Conservation (phyloP, 2,888 invertebrate species). For the Drosophila atripex region DNA sequence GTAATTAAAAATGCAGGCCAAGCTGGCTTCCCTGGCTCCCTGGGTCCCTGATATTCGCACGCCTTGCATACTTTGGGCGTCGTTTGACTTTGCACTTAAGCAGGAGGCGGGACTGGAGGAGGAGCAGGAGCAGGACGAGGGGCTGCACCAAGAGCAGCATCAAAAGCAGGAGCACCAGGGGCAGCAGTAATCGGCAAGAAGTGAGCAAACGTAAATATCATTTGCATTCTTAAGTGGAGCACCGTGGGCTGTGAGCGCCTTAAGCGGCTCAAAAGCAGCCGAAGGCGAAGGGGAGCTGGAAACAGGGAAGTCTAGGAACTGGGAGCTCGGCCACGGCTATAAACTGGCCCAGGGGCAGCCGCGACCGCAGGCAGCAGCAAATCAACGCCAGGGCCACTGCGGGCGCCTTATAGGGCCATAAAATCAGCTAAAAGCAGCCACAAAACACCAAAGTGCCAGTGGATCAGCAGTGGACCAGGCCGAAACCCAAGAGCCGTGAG, state of each 20-base stretch:
- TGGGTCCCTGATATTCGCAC: neutral
- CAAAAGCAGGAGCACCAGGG: slow-evolving; percentile 14
- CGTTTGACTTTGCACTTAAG: slow-evolving; percentile 74
- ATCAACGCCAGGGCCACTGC: slow-evolving; percentile 67
- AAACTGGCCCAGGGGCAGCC: slow-evolving; percentile 74
- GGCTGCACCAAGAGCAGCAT: neutral
- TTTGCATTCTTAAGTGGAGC: slow-evolving; percentile 74
- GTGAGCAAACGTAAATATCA: slow-evolving; percentile 73
- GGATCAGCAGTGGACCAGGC: slow-evolving; percentile 34
- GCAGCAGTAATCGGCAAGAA: slow-evolving; percentile 26
- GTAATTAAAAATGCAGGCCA: slow-evolving; percentile 76
- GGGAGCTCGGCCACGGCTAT: slow-evolving; percentile 47
- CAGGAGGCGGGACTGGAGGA: slow-evolving; percentile 15
- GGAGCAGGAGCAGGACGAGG: slow-evolving; percentile 3
- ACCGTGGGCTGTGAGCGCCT: slow-evolving; percentile 45
- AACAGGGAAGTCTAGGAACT: slow-evolving; percentile 2
- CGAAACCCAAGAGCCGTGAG: slow-evolving; percentile 10
- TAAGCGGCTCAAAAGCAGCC: slow-evolving; percentile 43
- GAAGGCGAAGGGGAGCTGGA: neutral
- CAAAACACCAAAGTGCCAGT: slow-evolving; percentile 71
- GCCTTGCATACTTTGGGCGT: slow-evolving; percentile 64
- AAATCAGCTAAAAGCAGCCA: slow-evolving; percentile 77
- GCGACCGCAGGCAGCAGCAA: slow-evolving; percentile 65
- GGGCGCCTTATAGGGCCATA: slow-evolving; percentile 75
- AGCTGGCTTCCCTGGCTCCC: slow-evolving; percentile 12